Evolutionary conservation across 2,113 vertebrate species (phyloP).

Genomic region (Muntiacus muntjak): DNA sequence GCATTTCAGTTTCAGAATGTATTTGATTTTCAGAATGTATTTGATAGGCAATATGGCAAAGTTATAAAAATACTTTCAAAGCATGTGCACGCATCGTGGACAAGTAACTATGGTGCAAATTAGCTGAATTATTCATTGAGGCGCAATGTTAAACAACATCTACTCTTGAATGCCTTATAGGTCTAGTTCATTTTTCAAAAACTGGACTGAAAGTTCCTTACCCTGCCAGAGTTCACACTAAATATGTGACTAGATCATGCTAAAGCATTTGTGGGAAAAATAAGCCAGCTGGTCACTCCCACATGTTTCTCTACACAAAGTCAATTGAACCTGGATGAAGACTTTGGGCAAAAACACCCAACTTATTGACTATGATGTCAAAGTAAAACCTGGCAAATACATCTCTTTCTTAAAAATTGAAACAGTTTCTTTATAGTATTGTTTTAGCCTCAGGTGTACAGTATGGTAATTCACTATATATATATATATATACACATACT

Average conservation of each 20-base stretch:
- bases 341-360: neutral
- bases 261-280: neutral
- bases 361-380: neutral
- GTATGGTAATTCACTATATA: neutral
- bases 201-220: neutral
- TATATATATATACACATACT: neutral
- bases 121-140: conserved; percentile 62
- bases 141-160: neutral
- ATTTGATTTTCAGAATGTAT: neutral
- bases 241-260: neutral
- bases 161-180: conserved; percentile 33
- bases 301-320: neutral
- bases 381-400: neutral
- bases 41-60: conserved; percentile 22
- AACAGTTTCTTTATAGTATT: neutral
- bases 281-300: neutral
- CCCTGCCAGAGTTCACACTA: neutral
- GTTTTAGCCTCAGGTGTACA: neutral
- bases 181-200: conserved; percentile 42
- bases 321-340: neutral
- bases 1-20: neutral
- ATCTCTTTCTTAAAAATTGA: neutral
- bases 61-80: conserved; percentile 51
- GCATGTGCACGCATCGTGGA: conserved; percentile 26
- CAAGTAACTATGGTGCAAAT: conserved; percentile 45